These are phyloP conservation scores for Eueides isabella DNA, from an alignment of 1,140 invertebrate species.

Conservation along the genomic window DNA sequence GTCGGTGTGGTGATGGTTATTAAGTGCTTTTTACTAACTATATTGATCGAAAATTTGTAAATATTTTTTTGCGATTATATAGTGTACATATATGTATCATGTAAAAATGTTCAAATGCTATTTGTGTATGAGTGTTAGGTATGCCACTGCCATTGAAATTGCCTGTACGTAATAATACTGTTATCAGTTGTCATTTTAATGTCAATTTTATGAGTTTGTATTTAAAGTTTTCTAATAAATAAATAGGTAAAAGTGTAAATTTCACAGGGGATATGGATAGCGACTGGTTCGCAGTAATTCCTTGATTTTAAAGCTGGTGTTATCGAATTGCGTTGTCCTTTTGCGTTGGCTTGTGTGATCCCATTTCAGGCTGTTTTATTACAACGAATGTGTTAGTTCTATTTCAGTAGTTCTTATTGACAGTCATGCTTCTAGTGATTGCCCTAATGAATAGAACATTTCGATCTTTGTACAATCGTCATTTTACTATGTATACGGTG, in stretches of 20 bases:
- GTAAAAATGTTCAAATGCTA: constrained; percentile 73
- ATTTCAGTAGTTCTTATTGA: constrained; percentile 58
- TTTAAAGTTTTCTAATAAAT: constrained; percentile 16
- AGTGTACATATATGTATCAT: constrained; percentile 72
- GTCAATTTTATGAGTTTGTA: constrained; percentile 47
- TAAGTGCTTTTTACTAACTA: constrained; percentile 67
- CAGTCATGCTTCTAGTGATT: constrained; percentile 45
- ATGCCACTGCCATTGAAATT: constrained; percentile 74
- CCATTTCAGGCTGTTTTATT: constrained; percentile 74
- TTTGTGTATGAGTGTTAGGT: constrained; percentile 74
- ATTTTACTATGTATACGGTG: constrained; percentile 44
- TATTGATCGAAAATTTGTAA: constrained; percentile 70
- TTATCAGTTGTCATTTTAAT: constrained; percentile 48
- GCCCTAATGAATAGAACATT: constrained; percentile 32
- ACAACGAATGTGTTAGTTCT: constrained; percentile 78
- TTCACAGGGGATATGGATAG: constrained; percentile 44
- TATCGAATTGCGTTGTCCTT: constrained; percentile 41
- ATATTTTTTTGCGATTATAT: constrained; percentile 77
- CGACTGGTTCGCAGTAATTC: constrained; percentile 59
- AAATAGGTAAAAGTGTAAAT: constrained; percentile 31
- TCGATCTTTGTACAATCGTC: constrained; percentile 46
- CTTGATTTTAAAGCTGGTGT: constrained; percentile 34
- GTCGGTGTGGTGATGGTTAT: constrained; percentile 50
- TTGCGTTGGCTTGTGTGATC: constrained; percentile 54
- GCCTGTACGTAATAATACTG: constrained; percentile 54